phyloP scores from a whole-genome alignment of 2,888 invertebrate species.

The Mycalesis mineus region DNA sequence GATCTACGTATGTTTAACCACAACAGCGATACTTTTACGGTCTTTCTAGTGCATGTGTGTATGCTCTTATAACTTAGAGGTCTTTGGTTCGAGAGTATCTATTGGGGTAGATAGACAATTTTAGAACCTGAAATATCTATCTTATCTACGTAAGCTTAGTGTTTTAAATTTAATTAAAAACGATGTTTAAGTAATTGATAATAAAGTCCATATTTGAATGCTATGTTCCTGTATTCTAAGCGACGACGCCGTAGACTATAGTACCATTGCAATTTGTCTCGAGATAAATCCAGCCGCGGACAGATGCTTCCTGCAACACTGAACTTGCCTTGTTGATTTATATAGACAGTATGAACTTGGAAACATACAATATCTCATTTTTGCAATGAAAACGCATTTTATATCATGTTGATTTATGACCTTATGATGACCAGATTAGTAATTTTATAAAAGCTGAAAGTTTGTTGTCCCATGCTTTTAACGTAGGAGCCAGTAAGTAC shows the following conservation, averaged over 20 bases:
- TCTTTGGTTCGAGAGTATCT: too few relatives aligned
- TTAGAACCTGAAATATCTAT: too few relatives aligned
- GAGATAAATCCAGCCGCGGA: slow-evolving; percentile 68
- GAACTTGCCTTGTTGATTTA: slow-evolving; percentile 25
- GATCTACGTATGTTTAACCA: too few relatives aligned
- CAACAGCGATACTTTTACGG: too few relatives aligned
- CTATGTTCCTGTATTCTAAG: slow-evolving; percentile 19
- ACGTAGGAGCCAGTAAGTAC: too few relatives aligned
- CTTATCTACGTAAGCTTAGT: neutral
- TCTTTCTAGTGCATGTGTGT: too few relatives aligned
- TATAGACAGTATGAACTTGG: slow-evolving; percentile 15
- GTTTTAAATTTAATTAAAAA: neutral
- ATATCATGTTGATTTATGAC: neutral
- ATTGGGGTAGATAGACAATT: too few relatives aligned
- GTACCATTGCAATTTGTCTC: slow-evolving; percentile 60
- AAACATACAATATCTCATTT: slow-evolving; percentile 1
- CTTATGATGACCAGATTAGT: too few relatives aligned
- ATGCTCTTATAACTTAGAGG: too few relatives aligned
- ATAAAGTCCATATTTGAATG: slow-evolving; percentile 13
- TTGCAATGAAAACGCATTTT: slow-evolving; percentile 6
- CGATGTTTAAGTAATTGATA: neutral
- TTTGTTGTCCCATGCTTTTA: too few relatives aligned
- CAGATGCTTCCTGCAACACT: slow-evolving; percentile 59
- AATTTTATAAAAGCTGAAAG: too few relatives aligned
- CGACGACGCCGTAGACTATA: slow-evolving; percentile 17